A percentile compares a stretch with the other conserved stretches of the same genome.
Conservation (phyloP, 2,888 invertebrate species). For the Rosalia funebris region DNA sequence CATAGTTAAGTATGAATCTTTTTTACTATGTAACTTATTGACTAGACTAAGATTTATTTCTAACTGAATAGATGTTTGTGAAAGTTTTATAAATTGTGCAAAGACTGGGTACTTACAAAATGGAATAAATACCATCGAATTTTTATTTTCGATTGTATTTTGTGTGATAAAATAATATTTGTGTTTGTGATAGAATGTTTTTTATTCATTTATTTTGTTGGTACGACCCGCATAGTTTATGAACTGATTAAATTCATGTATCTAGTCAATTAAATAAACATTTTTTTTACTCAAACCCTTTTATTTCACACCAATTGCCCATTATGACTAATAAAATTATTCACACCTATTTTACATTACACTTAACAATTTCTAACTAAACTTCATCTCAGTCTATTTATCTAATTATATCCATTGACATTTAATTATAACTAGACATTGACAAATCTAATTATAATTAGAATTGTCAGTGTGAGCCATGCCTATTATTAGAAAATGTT, state of each 20-base stretch:
- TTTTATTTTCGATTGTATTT: constrained; percentile 41
- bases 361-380: too few species aligned
- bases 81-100: constrained; percentile 28
- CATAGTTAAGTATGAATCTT: constrained; percentile 18
- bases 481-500: too few species aligned
- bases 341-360: too few species aligned
- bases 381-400: too few species aligned
- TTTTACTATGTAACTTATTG: constrained; percentile 32
- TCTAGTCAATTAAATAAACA: constrained; percentile 52
- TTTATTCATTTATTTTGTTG: constrained; percentile 38
- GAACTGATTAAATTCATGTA: constrained; percentile 40
- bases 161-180: constrained; percentile 47
- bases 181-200: constrained; percentile 45
- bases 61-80: constrained; percentile 16
- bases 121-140: constrained; percentile 40
- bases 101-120: constrained; percentile 50
- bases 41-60: constrained; percentile 25
- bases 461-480: too few species aligned
- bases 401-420: too few species aligned
- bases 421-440: too few species aligned
- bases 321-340: too few species aligned
- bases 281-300: constrained; percentile 40
- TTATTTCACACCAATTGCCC: too few species aligned
- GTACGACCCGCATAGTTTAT: constrained; percentile 43
- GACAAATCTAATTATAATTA: too few species aligned